Base-by-base conservation (phyloP, 1,140 invertebrate species). In the Tetramorium simillimum region DNA sequence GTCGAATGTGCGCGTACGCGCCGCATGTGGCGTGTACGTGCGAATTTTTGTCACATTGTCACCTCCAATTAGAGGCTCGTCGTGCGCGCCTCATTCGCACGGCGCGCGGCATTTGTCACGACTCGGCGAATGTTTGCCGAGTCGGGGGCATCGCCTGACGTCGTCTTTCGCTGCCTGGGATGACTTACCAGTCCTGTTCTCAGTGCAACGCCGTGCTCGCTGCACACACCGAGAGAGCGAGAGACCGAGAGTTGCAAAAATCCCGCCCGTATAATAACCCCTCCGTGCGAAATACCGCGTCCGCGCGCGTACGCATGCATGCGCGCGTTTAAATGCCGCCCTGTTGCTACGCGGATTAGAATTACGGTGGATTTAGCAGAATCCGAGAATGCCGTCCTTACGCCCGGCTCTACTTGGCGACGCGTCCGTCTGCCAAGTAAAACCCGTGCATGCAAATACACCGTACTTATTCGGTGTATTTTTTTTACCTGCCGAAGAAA, bases 301-400 rank as follows among this genome's bases (percentile, higher is more conserved):
- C 33, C 33, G 33, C 33, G 0, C 33, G 33, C 33, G 0, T 33
- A 12, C 33, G 24, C 16, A 4, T 14, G 46, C 18, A 16, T 24
- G 24, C 43, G 63, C 33, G 51, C 51, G 37, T 72, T 72, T 82
- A 72, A 72, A 82, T 46, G 16, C 12, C 51, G 51, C 67, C 40
- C 40, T 73, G 80, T 84, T 84, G 69, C 80, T 73, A 84, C 53
- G 80, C 69, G 69, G 80, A 43, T 82, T 82, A 63, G 40, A 86
- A 70, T 86, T 70, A 60, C 28, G 40, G 21, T 86, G 49, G 49
- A 40, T 82, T 70, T 46, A 60, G 33, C 43, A 72, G 76, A 82
- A 67, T 82, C 37, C 43, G 69, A n/a, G 65, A 86, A 72, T 40
- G 28, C 33, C 18, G 37, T 49, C 24, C n/a, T 70, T 12, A n/a